Conservation (phyloP, 2,113 vertebrate species). For the Laticauda laticaudata region DNA sequence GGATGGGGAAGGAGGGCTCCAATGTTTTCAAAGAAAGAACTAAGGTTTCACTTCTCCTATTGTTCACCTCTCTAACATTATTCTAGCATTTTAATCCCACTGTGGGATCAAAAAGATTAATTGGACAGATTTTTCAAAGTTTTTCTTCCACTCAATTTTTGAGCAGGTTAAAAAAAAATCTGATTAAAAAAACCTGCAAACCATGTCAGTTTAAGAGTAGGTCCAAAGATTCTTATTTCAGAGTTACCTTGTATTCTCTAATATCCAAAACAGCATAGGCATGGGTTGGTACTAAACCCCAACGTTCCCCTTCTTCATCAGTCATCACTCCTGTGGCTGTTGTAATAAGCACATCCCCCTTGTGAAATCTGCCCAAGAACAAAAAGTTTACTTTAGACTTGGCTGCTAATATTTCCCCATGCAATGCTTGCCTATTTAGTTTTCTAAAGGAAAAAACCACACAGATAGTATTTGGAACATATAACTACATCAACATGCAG, state of each 20-base stretch:
- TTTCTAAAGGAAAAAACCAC: background rate
- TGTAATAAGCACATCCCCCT: constrained; percentile 94
- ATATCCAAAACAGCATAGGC: constrained; percentile 97
- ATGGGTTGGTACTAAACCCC: constrained; percentile 96
- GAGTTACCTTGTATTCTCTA: constrained; percentile 87
- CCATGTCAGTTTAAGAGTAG: background rate
- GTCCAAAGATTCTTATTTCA: constrained; percentile 4
- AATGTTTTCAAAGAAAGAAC: background rate
- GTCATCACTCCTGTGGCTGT: constrained; percentile 96
- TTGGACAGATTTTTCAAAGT: background rate
- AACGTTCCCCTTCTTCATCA: constrained; percentile 93
- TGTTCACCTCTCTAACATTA: background rate
- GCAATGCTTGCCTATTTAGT: background rate
- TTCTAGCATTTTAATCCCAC: background rate
- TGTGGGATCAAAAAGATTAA: background rate
- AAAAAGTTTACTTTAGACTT: background rate
- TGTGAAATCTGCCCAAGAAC: constrained; percentile 83
- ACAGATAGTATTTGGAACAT: background rate
- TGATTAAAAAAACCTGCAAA: background rate
- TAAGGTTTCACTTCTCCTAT: background rate
- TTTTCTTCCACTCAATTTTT: background rate
- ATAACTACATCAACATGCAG: background rate
- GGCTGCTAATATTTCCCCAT: background rate
- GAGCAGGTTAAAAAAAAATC: background rate
- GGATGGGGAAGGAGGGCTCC: background rate